phyloP scores from a whole-genome alignment of 2,113 vertebrate genomes.

The Hyaena hyaena region DNA sequence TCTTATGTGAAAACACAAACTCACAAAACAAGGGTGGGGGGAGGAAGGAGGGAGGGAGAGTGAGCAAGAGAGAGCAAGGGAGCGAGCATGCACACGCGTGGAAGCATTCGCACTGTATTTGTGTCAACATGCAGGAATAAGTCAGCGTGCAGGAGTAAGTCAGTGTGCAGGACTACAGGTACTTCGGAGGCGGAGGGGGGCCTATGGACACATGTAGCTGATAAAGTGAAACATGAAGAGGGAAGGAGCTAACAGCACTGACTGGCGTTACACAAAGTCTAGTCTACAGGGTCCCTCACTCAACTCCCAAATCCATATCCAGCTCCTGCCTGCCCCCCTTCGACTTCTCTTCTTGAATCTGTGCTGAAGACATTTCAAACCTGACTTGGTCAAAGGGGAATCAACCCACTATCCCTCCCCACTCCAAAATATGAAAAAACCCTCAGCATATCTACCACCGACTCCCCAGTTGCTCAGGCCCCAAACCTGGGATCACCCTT shows the following conservation, averaged over 20 bases:
- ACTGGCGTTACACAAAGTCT: fast-evolving
- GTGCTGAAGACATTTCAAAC: neutral
- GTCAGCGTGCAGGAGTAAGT: neutral
- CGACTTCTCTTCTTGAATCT: neutral
- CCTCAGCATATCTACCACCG: neutral
- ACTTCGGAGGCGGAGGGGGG: neutral
- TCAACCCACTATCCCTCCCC: neutral
- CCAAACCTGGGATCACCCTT: neutral
- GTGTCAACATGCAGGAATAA: neutral
- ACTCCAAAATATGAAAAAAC: neutral
- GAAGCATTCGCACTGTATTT: neutral
- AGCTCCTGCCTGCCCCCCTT: neutral
- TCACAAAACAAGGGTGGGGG: neutral
- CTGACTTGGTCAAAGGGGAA: neutral
- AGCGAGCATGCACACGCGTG: neutral
- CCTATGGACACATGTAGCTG: neutral
- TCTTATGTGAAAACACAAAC: neutral
- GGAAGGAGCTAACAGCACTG: neutral
- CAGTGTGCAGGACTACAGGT: neutral
- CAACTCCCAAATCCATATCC: neutral
- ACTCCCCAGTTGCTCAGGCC: neutral
- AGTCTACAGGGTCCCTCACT: neutral
- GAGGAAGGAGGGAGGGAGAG: neutral
- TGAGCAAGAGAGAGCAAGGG: neutral
- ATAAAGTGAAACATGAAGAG: neutral